Conservation (phyloP, 2,797 vertebrate genomes). For the Peromyscus eremicus region DNA sequence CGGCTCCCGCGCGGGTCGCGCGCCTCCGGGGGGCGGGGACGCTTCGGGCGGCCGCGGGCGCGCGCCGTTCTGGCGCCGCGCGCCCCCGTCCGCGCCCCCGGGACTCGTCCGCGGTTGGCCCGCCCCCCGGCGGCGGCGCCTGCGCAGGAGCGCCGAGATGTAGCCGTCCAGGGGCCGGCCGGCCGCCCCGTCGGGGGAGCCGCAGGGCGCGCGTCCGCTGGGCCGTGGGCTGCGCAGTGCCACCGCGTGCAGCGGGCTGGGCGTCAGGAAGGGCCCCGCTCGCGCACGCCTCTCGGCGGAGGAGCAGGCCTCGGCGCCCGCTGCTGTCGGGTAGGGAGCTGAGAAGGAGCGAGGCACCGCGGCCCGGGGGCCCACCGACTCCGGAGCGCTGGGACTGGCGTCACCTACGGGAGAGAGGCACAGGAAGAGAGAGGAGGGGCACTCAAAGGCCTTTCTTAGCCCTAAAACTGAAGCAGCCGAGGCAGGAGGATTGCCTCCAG, state of each 20-base stretch:
- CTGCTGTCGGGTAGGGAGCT: slow-evolving; percentile 90
- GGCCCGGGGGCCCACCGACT: slow-evolving; percentile 84
- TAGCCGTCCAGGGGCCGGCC: slow-evolving; percentile 90
- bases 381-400: slow-evolving; percentile 77
- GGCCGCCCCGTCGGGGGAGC: slow-evolving; percentile 51
- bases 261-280: slow-evolving; percentile 82
- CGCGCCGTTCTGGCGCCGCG: slow-evolving; percentile 89
- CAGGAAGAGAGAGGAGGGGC: not conserved
- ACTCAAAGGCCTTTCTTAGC: not conserved
- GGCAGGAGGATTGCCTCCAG: not conserved
- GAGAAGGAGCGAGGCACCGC: slow-evolving; percentile 93
- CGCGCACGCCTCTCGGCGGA: slow-evolving; percentile 74
- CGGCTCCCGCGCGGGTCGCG: slow-evolving; percentile 66
- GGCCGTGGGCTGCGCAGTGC: slow-evolving; percentile 84
- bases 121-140: slow-evolving; percentile 86
- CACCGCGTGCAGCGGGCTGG: slow-evolving; percentile 86
- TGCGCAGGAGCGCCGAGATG: slow-evolving; percentile 91
- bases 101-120: slow-evolving; percentile 91
- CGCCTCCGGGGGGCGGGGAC: slow-evolving; percentile 77
- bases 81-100: slow-evolving; percentile 79
- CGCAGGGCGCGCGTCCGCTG: not conserved
- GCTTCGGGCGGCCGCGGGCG: slow-evolving; percentile 87
- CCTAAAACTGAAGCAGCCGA: not conserved
- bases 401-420: slow-evolving; percentile 75
- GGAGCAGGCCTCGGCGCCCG: slow-evolving; percentile 80